Evolutionary conservation across 2,113 vertebrate species (phyloP).

Genomic region (Tragelaphus imberbis): DNA sequence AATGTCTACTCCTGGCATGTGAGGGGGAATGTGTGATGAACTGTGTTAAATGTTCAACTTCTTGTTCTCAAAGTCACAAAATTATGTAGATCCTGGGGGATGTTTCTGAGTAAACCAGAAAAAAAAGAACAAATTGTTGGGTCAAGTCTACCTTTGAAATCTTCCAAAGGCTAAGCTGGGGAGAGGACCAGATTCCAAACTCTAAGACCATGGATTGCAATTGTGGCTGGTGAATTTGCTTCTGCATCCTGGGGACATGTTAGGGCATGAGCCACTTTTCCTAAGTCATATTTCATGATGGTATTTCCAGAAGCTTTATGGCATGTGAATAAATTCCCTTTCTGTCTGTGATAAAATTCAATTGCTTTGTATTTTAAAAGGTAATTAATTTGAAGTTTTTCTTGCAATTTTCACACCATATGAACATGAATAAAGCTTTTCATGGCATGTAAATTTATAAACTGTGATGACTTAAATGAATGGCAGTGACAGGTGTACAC

Average conservation of each 20-base stretch:
- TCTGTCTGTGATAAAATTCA: slow-evolving; percentile 72
- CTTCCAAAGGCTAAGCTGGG: not conserved
- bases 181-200: slow-evolving; percentile 34
- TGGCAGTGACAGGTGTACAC: slow-evolving; percentile 75
- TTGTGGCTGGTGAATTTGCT: slow-evolving; percentile 53
- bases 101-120: slow-evolving; percentile 36
- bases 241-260: slow-evolving; percentile 61
- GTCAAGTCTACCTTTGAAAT: slow-evolving; percentile 1
- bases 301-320: slow-evolving; percentile 70
- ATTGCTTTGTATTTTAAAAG: slow-evolving; percentile 73
- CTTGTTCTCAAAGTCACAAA: slow-evolving; percentile 42
- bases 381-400: slow-evolving; percentile 81
- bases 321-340: slow-evolving; percentile 67
- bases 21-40: slow-evolving; percentile 40
- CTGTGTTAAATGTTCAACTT: slow-evolving; percentile 36
- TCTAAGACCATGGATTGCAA: slow-evolving; percentile 39
- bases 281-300: slow-evolving; percentile 67
- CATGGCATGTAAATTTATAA: slow-evolving; percentile 77
- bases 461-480: slow-evolving; percentile 73
- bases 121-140: rapidly evolving
- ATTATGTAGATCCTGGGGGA: not conserved
- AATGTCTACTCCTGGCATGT: not conserved
- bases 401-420: slow-evolving; percentile 79
- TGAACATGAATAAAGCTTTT: slow-evolving; percentile 79
- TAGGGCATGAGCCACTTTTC: slow-evolving; percentile 22